phyloP scores from a whole-genome alignment of 37 sponge, comb jelly and placozoan genomes.

The Axinella damicornis region DNA sequence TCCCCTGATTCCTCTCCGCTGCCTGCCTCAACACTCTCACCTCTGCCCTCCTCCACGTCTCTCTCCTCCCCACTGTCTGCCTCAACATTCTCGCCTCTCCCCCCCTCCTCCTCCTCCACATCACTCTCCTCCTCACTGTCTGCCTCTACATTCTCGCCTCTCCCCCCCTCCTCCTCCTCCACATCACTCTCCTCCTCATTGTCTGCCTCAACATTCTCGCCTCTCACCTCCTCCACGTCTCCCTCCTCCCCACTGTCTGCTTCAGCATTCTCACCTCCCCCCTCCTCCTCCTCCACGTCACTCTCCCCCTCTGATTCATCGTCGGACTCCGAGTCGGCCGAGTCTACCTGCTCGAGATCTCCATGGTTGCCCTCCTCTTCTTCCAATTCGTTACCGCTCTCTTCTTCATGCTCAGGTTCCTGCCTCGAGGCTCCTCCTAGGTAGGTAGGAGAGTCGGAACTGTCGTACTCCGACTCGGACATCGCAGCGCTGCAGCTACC shows the following conservation, averaged over 20 bases:
- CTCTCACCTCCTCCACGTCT: too few species aligned
- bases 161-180: too few species aligned
- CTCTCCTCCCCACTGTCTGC: too few species aligned
- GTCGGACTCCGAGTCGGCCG: not conserved
- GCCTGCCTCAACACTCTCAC: not conserved
- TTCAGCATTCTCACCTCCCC: too few species aligned
- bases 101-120: not conserved
- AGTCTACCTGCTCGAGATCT: not conserved
- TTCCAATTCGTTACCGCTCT: not conserved
- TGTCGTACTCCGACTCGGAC: conserved; percentile 29
- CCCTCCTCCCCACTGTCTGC: too few species aligned
- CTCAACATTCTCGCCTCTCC: not conserved
- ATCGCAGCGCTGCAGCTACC: too few species aligned
- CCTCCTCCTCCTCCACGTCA: too few species aligned
- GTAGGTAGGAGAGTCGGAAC: not conserved
- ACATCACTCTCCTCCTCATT: not conserved
- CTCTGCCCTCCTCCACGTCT: too few species aligned
- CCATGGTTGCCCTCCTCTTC: not conserved
- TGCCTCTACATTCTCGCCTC: conserved; percentile 9
- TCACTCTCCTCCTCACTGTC: not conserved
- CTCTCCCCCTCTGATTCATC: too few species aligned
- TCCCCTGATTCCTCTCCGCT: not conserved
- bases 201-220: conserved; percentile 22
- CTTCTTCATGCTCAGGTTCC: not conserved
- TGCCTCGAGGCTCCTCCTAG: not conserved